These are phyloP conservation scores for Delia radicum DNA, from an alignment of 1,140 invertebrate species.

Conservation along the genomic window DNA sequence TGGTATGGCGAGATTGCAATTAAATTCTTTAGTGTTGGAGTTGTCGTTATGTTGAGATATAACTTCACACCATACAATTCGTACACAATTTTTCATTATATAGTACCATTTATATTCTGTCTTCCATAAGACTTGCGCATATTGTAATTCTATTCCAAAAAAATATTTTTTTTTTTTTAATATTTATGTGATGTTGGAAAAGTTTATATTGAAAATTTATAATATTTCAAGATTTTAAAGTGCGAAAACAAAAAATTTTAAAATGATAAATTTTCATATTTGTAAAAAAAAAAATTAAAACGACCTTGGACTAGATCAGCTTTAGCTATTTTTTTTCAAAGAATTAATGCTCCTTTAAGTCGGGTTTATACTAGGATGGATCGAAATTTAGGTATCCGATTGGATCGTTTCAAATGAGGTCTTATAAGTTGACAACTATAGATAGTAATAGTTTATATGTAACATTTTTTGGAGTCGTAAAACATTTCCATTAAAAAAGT, in stretches of 20 bases:
- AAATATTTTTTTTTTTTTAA: background rate
- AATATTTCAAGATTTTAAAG: background rate
- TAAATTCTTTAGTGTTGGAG: background rate
- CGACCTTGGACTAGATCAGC: background rate
- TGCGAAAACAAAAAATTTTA: background rate
- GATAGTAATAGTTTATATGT: too few species aligned
- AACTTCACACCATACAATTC: background rate
- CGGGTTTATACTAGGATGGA: too few species aligned
- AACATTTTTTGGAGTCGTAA: too few species aligned
- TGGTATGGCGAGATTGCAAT: background rate
- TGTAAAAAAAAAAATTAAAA: background rate
- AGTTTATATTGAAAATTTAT: too few species aligned
- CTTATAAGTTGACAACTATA: too few species aligned
- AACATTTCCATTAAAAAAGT: too few species aligned
- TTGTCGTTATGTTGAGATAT: background rate
- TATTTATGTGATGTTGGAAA: too few species aligned
- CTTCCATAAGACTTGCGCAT: background rate
- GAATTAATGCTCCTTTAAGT: too few species aligned
- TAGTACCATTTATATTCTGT: background rate
- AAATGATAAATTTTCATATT: background rate
- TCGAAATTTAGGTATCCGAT: too few species aligned
- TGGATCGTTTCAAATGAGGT: too few species aligned
- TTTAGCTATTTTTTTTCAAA: background rate
- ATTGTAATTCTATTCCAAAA: background rate
- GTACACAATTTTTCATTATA: background rate